phyloP scores from a whole-genome alignment of 2,113 vertebrate genomes.

The Cynopterus brachyotis region DNA sequence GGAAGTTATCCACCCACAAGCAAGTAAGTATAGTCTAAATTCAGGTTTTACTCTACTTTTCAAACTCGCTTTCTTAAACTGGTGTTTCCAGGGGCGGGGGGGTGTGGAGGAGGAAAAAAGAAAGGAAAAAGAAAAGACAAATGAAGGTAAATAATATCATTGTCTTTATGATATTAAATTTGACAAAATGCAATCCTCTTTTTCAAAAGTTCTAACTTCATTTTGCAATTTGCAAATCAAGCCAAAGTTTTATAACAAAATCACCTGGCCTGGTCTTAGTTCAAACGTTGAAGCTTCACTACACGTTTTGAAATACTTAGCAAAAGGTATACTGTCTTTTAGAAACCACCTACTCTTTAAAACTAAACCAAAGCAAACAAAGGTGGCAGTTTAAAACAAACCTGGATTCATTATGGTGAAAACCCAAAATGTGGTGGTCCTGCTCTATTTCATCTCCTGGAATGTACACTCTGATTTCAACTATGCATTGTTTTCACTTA shows the following conservation, averaged over 20 bases:
- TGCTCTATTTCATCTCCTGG: background rate
- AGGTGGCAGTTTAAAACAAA: background rate
- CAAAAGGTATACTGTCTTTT: background rate
- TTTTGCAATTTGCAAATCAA: slow-evolving; percentile 2
- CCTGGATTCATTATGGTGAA: background rate
- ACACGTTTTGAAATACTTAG: background rate
- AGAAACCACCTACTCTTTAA: background rate
- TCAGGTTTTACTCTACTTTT: background rate
- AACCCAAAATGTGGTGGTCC: background rate
- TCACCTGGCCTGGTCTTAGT: background rate
- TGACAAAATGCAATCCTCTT: background rate
- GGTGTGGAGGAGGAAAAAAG: background rate
- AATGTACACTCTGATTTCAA: background rate
- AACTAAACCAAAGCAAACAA: background rate
- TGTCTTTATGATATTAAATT: background rate
- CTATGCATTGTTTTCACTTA: background rate
- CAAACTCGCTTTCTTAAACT: background rate
- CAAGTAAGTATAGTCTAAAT: background rate
- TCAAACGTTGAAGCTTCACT: background rate
- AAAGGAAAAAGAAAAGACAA: background rate
- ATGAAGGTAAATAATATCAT: background rate
- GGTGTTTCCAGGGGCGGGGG: background rate
- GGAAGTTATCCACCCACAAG: background rate
- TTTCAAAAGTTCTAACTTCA: background rate
- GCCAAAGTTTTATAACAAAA: background rate